Percentiles rank a stretch among this genome's conserved stretches.
Evolutionary conservation across 2,113 vertebrate species (phyloP).

Genomic region (Nycticryphes semicollaris): DNA sequence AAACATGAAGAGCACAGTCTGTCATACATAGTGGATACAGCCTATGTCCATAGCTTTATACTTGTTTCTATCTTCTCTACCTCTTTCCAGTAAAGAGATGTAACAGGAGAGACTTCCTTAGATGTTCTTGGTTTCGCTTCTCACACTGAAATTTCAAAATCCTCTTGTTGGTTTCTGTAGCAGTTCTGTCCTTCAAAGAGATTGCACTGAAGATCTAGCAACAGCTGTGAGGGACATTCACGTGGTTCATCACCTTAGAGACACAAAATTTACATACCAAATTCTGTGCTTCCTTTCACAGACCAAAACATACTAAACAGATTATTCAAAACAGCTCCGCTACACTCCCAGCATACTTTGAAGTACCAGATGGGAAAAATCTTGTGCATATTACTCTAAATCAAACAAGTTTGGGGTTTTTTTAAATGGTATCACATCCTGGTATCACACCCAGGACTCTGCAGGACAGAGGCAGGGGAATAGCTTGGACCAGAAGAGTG

Average conservation of each 20-base stretch:
- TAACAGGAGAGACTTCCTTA: not conserved
- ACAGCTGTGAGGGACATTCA: not conserved
- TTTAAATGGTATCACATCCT: not conserved
- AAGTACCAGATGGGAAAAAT: not conserved
- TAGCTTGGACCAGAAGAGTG: not conserved
- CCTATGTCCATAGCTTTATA: not conserved
- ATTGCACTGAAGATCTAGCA: not conserved
- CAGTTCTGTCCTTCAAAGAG: not conserved
- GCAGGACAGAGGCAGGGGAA: not conserved
- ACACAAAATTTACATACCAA: not conserved
- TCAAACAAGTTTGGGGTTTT: not conserved
- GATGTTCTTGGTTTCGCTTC: not conserved
- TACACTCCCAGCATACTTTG: not conserved
- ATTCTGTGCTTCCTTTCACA: not conserved
- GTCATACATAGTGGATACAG: not conserved
- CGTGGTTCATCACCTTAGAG: not conserved
- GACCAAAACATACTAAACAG: not conserved
- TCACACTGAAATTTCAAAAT: not conserved
- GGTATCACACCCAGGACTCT: not conserved
- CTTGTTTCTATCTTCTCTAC: not conserved
- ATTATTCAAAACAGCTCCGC: not conserved
- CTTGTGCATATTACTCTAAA: not conserved
- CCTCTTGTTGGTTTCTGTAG: not conserved
- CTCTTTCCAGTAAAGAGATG: not conserved
- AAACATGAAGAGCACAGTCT: not conserved